Percentiles rank a stretch among this genome's conserved stretches.
These are phyloP conservation scores for Nicator chloris DNA, from an alignment of 2,113 vertebrate species.

Conservation along the genomic window DNA sequence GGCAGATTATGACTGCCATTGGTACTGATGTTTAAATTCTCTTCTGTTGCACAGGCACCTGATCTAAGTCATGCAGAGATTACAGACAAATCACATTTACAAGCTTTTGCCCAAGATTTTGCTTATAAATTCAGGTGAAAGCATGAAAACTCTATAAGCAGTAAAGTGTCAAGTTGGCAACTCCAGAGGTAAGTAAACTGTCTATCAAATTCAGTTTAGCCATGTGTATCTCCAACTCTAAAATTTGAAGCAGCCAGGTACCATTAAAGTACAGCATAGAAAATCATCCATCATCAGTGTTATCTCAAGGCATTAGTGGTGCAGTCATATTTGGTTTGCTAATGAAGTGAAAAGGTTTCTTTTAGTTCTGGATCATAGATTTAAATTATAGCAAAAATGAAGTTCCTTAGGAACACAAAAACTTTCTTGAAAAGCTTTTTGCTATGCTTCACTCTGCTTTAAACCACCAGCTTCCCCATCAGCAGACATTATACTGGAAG, in stretches of 20 bases:
- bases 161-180: neutral
- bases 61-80: slow-evolving; percentile 1
- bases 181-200: neutral
- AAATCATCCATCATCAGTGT: neutral
- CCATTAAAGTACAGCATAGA: neutral
- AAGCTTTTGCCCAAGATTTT: slow-evolving; percentile 4
- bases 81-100: slow-evolving; percentile 44
- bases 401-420: neutral
- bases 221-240: neutral
- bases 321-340: neutral
- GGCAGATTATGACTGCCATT: neutral
- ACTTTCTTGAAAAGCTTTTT: neutral
- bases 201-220: neutral
- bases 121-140: slow-evolving; percentile 40
- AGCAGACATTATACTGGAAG: neutral
- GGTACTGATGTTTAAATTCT: slow-evolving; percentile 31
- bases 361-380: neutral
- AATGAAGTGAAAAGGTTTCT: neutral
- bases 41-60: neutral
- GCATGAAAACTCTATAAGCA: slow-evolving; percentile 7
- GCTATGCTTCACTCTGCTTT: neutral
- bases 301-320: neutral
- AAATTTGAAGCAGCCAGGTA: neutral
- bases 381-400: neutral
- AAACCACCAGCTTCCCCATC: neutral